phyloP scores from a whole-genome alignment of 2,888 invertebrate genomes.

The Dynastes tityus region DNA sequence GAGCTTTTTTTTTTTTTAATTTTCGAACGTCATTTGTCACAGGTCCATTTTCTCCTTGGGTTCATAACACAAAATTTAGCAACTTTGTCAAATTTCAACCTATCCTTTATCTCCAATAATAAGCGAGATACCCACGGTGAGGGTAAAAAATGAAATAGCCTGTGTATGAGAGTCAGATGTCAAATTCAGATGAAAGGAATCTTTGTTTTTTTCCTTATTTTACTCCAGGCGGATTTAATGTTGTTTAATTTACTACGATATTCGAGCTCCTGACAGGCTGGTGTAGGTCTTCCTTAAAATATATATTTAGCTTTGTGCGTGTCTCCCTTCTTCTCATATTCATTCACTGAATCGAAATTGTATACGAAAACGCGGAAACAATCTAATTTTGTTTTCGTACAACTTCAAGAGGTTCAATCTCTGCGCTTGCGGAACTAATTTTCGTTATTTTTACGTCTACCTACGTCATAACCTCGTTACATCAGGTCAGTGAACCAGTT shows the following conservation, averaged over 20 bases:
- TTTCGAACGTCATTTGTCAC: too few species aligned
- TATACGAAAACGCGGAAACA: not conserved
- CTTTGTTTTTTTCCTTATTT: not conserved
- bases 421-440: too few species aligned
- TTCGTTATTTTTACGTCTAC: too few species aligned
- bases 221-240: not conserved
- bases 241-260: slow-evolving; percentile 7
- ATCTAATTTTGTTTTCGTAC: not conserved
- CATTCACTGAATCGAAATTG: not conserved
- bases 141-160: too few species aligned
- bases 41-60: too few species aligned
- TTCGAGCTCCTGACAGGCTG: not conserved
- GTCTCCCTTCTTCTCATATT: not conserved
- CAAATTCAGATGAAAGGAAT: not conserved
- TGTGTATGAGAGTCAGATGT: too few species aligned
- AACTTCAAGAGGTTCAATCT: too few species aligned
- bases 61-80: too few species aligned
- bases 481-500: not conserved
- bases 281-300: not conserved
- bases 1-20: too few species aligned
- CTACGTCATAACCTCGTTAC: slow-evolving; percentile 5
- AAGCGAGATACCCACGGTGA: too few species aligned
- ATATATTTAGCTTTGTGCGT: not conserved
- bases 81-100: too few species aligned
- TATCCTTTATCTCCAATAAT: too few species aligned